phyloP scores from a whole-genome alignment of 1,140 invertebrate species.

The Drosophila ogumai region DNA sequence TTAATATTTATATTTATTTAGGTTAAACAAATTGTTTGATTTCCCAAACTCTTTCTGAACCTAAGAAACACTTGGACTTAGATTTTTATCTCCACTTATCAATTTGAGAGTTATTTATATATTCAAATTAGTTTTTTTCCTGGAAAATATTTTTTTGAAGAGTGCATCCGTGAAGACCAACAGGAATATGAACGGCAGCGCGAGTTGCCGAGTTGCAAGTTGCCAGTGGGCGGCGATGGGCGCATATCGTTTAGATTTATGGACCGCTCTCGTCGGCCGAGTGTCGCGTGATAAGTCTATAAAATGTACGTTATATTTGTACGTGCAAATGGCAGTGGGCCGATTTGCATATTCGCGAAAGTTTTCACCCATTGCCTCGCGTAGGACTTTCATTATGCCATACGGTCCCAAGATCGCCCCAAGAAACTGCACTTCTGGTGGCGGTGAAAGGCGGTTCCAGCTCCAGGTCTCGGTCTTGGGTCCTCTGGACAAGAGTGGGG shows the following conservation, averaged over 20 bases:
- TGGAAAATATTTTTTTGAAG: not conserved
- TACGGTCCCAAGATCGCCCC: not conserved
- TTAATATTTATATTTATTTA: not conserved
- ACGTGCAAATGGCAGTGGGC: constrained; percentile 77
- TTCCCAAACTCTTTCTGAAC: not conserved
- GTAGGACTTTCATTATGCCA: constrained; percentile 70
- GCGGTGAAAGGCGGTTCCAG: constrained; percentile 56
- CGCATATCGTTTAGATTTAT: constrained; percentile 80
- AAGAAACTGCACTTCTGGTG: constrained; percentile 45
- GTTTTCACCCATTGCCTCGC: constrained; percentile 48
- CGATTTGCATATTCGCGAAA: constrained; percentile 77
- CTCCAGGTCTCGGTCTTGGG: constrained; percentile 1
- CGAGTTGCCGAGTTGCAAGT: constrained; percentile 20
- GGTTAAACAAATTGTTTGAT: not conserved
- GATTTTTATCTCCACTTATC: not conserved
- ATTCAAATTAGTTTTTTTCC: not conserved
- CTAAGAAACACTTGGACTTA: not conserved
- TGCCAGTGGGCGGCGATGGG: constrained; percentile 66
- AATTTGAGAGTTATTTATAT: no score
- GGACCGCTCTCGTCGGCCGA: constrained; percentile 54
- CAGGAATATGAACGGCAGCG: constrained; percentile 29
- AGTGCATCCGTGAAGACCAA: constrained; percentile 3
- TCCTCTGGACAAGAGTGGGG: constrained; percentile 18
- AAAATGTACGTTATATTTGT: constrained; percentile 78
- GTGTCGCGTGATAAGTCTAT: constrained; percentile 81